phyloP scores from a whole-genome alignment of 2,888 invertebrate species.

The Brachypalpus laphriformis region DNA sequence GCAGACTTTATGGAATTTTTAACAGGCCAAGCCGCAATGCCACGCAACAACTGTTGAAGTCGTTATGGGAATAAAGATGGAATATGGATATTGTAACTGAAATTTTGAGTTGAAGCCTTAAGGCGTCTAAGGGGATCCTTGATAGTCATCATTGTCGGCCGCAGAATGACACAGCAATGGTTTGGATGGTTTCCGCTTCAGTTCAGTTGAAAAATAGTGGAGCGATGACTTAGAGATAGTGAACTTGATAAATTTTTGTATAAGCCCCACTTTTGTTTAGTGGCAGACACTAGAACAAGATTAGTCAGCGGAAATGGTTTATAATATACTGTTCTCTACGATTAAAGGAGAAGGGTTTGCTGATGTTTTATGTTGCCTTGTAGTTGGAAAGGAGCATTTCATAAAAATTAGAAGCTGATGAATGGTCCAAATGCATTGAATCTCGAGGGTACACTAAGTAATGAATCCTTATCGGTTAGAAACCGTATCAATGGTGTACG shows the following conservation, averaged over 20 bases:
- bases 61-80: conserved; percentile 57
- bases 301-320: conserved; percentile 8
- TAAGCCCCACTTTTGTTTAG: not conserved
- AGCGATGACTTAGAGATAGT: conserved; percentile 32
- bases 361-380: no score
- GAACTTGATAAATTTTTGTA: not conserved
- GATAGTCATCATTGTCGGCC: conserved; percentile 34
- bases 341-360: no score
- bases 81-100: conserved; percentile 40
- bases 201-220: conserved; percentile 43
- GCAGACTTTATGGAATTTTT: conserved; percentile 71
- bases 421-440: no score
- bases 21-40: conserved; percentile 53
- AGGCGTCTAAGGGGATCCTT: conserved; percentile 11
- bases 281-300: not conserved
- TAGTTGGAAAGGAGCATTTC: no score
- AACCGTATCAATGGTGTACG: no score
- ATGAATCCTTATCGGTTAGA: no score
- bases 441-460: no score
- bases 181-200: conserved; percentile 61
- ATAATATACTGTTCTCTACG: no score
- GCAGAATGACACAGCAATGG: conserved; percentile 64
- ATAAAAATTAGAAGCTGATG: no score
- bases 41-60: conserved; percentile 70
- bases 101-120: conserved; percentile 14